Conservation (phyloP, 2,113 vertebrate genomes). For the Rostratula benghalensis region DNA sequence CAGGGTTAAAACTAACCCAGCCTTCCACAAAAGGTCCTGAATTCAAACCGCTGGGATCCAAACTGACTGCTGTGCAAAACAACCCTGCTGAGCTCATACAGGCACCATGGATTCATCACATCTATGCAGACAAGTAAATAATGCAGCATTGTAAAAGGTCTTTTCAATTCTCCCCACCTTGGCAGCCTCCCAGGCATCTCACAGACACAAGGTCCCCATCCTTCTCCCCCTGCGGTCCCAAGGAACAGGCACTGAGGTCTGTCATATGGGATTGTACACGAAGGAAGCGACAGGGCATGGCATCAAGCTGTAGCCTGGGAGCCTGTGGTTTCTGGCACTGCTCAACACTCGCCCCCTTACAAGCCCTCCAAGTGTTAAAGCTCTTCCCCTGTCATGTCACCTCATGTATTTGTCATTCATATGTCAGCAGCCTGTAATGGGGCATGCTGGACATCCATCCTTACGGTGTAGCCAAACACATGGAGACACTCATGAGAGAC, state of each 20-base stretch:
- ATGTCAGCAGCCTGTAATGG: not conserved
- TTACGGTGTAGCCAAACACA: not conserved
- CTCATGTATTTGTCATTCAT: not conserved
- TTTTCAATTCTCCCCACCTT: not conserved
- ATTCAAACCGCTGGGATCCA: not conserved
- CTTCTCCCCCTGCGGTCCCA: not conserved
- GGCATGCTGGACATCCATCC: not conserved
- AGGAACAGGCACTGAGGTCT: not conserved
- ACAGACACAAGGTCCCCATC: not conserved
- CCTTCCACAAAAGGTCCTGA: not conserved
- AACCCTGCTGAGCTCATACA: not conserved
- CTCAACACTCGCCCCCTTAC: not conserved
- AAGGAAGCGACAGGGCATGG: rapidly evolving
- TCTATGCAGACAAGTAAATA: not conserved
- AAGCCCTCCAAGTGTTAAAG: not conserved
- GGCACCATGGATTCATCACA: not conserved
- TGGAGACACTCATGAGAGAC: not conserved
- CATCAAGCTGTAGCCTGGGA: not conserved
- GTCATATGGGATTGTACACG: not conserved
- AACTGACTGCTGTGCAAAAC: not conserved
- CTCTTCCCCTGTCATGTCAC: not conserved
- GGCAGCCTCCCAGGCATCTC: not conserved
- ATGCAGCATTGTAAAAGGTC: not conserved
- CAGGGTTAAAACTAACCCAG: not conserved
- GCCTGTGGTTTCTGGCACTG: not conserved